These are phyloP conservation scores for Clytia hemisphaerica DNA, from an alignment of 30 jellyfish, hydroid and myxozoan genomes.

Conservation along the genomic window DNA sequence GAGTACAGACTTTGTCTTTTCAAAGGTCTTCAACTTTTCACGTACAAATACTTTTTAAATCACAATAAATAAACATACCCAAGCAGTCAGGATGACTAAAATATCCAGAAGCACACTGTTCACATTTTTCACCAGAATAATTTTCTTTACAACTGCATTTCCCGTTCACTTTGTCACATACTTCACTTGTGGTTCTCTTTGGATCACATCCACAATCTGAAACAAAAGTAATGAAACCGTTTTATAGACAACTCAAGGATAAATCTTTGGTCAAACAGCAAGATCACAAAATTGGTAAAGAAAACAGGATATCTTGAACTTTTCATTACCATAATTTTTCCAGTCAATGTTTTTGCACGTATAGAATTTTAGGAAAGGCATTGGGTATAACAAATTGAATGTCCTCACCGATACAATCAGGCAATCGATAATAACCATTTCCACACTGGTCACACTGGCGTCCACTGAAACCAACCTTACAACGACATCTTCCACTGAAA, in stretches of 20 bases:
- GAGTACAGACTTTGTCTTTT: no score
- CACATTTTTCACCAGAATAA: constrained; percentile 65
- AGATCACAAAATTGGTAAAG: no score
- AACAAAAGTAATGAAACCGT: not conserved
- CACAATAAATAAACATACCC: constrained; percentile 21
- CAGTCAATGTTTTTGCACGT: no score
- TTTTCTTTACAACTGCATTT: constrained; percentile 59
- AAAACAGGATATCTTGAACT: no score
- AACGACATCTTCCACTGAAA: constrained; percentile 58
- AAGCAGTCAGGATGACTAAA: constrained; percentile 69
- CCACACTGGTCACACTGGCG: constrained; percentile 67
- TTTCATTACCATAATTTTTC: no score
- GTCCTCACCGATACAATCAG: constrained; percentile 76
- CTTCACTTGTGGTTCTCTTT: constrained; percentile 39
- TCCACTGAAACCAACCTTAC: constrained; percentile 65
- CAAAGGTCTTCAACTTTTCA: no score
- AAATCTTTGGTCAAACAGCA: no score
- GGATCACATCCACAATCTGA: constrained; percentile 90
- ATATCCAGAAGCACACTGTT: constrained; percentile 76
- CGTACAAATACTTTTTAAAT: not conserved
- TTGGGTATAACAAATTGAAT: no score
- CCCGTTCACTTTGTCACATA: constrained; percentile 68
- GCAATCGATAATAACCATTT: constrained; percentile 58
- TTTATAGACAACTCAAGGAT: no score
- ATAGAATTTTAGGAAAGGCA: no score